phyloP scores from a whole-genome alignment of 35 echinoderm and acorn worm genomes.

The Ptychodera flava region DNA sequence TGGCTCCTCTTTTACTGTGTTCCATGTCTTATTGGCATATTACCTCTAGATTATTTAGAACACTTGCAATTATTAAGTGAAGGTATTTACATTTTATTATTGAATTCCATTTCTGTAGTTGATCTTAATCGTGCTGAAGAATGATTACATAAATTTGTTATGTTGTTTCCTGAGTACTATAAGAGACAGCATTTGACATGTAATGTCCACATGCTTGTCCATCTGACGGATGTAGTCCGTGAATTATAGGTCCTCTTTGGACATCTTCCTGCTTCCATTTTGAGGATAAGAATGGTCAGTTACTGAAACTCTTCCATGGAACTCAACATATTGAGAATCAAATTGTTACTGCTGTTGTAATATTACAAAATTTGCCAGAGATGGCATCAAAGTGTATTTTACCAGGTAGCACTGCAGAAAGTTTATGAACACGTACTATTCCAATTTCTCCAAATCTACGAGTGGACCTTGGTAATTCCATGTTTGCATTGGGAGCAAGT shows the following conservation, averaged over 20 bases:
- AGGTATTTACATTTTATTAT: no score
- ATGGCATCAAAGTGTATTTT: not conserved
- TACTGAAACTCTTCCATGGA: conserved; percentile 14
- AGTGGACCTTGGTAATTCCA: no score
- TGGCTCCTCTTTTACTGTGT: conserved; percentile 39
- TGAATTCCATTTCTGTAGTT: not conserved
- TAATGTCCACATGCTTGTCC: not conserved
- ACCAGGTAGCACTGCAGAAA: not conserved
- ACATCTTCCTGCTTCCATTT: conserved; percentile 25
- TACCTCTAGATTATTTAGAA: conserved; percentile 15
- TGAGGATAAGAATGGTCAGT: conserved; percentile 8
- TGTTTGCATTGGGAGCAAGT: no score
- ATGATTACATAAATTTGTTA: not conserved
- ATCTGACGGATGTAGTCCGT: not conserved
- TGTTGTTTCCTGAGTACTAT: not conserved
- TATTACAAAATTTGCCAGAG: conserved; percentile 15
- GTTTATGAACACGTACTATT: no score
- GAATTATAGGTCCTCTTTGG: not conserved
- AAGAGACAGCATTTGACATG: not conserved
- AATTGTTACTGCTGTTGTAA: conserved; percentile 5
- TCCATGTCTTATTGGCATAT: conserved; percentile 15
- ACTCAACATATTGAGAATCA: conserved; percentile 23
- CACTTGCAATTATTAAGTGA: conserved; percentile 14
- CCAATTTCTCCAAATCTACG: no score
- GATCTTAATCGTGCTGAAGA: not conserved